phyloP scores from a whole-genome alignment of 2,113 vertebrate genomes.

The Gopherus flavomarginatus region DNA sequence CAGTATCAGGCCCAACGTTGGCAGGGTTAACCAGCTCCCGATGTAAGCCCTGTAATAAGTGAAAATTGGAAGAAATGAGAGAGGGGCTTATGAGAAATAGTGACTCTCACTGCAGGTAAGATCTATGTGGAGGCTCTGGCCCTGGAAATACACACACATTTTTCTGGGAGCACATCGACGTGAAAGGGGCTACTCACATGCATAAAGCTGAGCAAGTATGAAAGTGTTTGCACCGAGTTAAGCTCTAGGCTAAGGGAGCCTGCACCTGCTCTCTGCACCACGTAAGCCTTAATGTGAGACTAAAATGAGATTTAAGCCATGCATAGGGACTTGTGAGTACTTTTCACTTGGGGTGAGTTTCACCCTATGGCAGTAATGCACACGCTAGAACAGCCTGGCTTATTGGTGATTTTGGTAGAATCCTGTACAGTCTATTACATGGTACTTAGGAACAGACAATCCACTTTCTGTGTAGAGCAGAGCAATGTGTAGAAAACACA shows the following conservation, averaged over 20 bases:
- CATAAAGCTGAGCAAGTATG: too few relatives aligned
- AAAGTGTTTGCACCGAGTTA: too few relatives aligned
- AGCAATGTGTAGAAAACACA: neutral
- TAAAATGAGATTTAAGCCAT: neutral
- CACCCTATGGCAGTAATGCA: neutral
- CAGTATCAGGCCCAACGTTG: neutral
- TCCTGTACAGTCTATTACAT: neutral
- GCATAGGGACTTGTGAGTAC: neutral
- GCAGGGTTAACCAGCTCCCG: neutral
- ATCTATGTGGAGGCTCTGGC: too few relatives aligned
- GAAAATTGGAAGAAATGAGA: neutral
- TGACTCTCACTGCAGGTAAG: too few relatives aligned
- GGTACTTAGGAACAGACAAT: fast-evolving
- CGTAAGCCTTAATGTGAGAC: neutral
- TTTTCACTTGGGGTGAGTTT: neutral
- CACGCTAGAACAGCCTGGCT: fast-evolving
- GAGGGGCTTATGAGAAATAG: too few relatives aligned
- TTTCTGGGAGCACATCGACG: neutral
- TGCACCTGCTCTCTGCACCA: too few relatives aligned
- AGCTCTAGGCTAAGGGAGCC: too few relatives aligned
- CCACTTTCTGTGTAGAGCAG: neutral
- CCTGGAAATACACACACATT: neutral
- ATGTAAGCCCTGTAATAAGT: neutral
- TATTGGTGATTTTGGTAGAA: fast-evolving
- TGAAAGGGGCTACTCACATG: too few relatives aligned